Percentiles rank a stretch among this genome's conserved stretches.
These are phyloP conservation scores for Lepus timidus DNA, from an alignment of 2,113 vertebrate genomes.

Conservation along the genomic window DNA sequence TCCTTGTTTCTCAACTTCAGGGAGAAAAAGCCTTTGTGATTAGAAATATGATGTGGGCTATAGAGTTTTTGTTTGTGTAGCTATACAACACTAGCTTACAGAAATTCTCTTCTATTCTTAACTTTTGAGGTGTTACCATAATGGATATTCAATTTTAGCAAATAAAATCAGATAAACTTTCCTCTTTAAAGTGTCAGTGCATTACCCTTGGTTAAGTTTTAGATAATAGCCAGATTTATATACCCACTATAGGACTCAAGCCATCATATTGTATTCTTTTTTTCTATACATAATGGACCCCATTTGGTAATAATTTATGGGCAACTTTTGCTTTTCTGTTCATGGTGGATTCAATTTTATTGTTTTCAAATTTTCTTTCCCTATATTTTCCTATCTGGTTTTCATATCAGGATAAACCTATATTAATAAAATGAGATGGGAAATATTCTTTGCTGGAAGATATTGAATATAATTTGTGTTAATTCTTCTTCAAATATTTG, in stretches of 20 bases:
- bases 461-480: conserved; percentile 24
- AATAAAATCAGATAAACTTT: background rate
- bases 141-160: background rate
- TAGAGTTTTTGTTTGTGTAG: background rate
- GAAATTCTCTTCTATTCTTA: background rate
- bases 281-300: background rate
- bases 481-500: conserved; percentile 43
- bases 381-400: background rate
- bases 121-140: background rate
- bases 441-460: background rate
- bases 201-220: conserved; percentile 8
- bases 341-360: background rate
- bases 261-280: background rate
- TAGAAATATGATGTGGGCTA: background rate
- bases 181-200: background rate
- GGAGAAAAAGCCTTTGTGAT: background rate
- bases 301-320: conserved; percentile 19
- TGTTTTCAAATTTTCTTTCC: background rate
- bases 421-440: background rate
- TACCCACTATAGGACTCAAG: background rate
- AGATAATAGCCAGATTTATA: background rate
- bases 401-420: background rate
- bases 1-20: background rate
- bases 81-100: background rate
- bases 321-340: background rate